A percentile compares a stretch with the other conserved stretches of the same genome.
These are phyloP conservation scores for Hydrocynus forskahlii DNA, from an alignment of 2,797 vertebrate species.

Conservation along the genomic window DNA sequence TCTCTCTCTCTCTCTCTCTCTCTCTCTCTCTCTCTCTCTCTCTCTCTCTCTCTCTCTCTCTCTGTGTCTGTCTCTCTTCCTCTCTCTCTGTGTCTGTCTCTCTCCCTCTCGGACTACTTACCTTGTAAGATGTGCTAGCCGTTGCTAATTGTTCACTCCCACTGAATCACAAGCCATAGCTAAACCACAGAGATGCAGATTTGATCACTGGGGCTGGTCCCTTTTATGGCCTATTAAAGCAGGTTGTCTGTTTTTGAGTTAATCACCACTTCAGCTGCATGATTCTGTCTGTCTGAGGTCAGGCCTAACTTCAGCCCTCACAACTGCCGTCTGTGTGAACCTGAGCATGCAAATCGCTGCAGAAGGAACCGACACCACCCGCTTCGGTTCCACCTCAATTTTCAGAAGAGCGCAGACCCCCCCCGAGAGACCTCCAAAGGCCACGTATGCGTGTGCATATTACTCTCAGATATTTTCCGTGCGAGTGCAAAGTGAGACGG, in stretches of 20 bases:
- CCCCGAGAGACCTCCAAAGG: background rate
- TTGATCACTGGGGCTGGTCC: background rate
- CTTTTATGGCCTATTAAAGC: background rate
- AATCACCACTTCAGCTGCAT: background rate
- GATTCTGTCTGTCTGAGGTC: background rate
- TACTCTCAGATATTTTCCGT: slow-evolving; percentile 30
- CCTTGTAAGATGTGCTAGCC: no score
- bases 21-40: no score
- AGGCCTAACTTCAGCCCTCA: no score
- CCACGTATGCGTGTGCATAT: background rate
- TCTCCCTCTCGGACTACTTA: no score
- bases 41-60: no score
- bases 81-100: no score
- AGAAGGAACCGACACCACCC: background rate
- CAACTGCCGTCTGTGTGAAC: background rate
- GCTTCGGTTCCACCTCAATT: background rate
- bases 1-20: no score
- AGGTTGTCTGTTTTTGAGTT: background rate
- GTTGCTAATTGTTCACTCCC: no score
- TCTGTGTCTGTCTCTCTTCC: no score
- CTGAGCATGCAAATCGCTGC: background rate
- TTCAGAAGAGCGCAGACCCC: background rate
- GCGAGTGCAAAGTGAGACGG: slow-evolving; percentile 23
- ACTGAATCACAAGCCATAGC: background rate
- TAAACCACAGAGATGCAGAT: background rate